Base-by-base conservation (phyloP, 1,140 invertebrate genomes). In the Venustaconcha ellipsiformis region DNA sequence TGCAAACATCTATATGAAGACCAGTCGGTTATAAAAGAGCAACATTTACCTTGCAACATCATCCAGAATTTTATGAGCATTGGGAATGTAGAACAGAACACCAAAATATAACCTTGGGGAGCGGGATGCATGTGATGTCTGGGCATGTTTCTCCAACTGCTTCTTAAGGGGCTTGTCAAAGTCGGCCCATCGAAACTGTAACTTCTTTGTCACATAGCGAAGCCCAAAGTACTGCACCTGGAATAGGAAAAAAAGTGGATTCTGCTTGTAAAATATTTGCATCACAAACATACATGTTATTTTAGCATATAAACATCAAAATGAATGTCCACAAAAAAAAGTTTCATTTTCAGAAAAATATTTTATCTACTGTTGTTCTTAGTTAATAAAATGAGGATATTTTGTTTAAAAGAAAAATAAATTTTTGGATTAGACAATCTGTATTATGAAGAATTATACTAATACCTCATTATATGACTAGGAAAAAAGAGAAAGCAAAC, bases 41-140 rank as follows among this genome's bases (percentile, higher is more conserved):
- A 57, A 14, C 57, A 67, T 67, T 70, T 89, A 94, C 94, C 94
- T 93, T 63, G 96, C 96, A 82, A 96, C 94, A 90, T 98, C 96
- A 91, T 99, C 97, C 4, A 76, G 65, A 23, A 89, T 84, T 70
- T 82, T 86, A 69, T 89, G 87, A 20, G 87, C 84, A 72, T 96
- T 96, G 14, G 93, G 92, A n/a, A 99, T 94, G 91, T 97, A 99
- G 89, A 95, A 97, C 93, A 98, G 97, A 14, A 99, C 94, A 37
- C 96, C 93, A 70, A 99, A 91, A 89, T 95, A 95, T 4, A 99
- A 92, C n/a, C 86, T 78, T 57, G 94, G 93, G 14, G 84, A 82
- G 56, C 83, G 80, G 13, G 76, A 14, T 2, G 78, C 59, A 26
- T 79, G 78, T 3, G 78, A 79, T 3, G 79, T 73, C 66, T 88